These are phyloP conservation scores for Dendrolimus kikuchii DNA, from an alignment of 1,140 invertebrate species.

Conservation along the genomic window DNA sequence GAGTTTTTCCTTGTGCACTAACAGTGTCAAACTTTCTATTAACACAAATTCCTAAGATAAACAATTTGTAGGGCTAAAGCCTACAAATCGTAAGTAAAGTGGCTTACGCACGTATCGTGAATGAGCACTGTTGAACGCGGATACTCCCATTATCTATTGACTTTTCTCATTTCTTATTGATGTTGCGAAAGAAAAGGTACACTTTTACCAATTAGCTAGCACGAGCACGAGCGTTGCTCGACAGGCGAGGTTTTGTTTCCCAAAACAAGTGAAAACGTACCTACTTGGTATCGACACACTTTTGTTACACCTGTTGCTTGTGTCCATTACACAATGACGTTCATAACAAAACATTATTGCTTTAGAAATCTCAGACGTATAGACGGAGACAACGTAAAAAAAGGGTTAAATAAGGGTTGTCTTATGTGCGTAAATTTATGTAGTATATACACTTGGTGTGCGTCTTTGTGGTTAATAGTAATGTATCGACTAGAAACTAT, in stretches of 20 bases:
- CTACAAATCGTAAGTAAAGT: background rate
- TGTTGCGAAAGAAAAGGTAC: slow-evolving; percentile 44
- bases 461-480: too few relatives aligned
- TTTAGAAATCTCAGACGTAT: too few relatives aligned
- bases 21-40: too few relatives aligned
- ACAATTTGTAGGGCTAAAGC: too few relatives aligned
- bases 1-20: too few relatives aligned
- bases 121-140: slow-evolving; percentile 24
- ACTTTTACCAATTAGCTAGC: slow-evolving; percentile 65
- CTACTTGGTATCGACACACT: slow-evolving; percentile 40
- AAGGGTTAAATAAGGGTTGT: too few relatives aligned
- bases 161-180: slow-evolving; percentile 56
- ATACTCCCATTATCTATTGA: slow-evolving; percentile 18
- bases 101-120: slow-evolving; percentile 13
- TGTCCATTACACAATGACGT: slow-evolving; percentile 16
- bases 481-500: too few relatives aligned
- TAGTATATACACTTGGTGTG: too few relatives aligned
- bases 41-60: too few relatives aligned
- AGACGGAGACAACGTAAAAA: too few relatives aligned
- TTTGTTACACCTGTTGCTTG: slow-evolving; percentile 20
- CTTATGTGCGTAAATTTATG: too few relatives aligned
- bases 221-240: slow-evolving; percentile 31
- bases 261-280: slow-evolving; percentile 56
- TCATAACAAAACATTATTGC: background rate
- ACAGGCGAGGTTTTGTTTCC: slow-evolving; percentile 54